These are phyloP conservation scores for Castor canadensis DNA, from an alignment of 2,113 vertebrate species.

Conservation along the genomic window DNA sequence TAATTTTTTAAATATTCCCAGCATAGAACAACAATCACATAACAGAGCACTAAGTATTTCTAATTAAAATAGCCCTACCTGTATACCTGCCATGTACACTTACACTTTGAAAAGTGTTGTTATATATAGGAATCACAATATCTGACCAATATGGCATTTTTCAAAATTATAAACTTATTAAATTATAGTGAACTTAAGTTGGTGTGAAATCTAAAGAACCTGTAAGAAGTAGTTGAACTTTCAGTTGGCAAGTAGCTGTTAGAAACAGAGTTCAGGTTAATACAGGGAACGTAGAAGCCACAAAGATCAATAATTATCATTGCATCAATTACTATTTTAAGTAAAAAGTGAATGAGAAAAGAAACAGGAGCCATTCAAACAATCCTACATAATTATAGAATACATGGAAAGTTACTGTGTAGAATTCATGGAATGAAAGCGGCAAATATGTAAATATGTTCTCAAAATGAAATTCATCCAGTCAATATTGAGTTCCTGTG, in stretches of 20 bases:
- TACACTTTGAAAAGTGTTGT: neutral
- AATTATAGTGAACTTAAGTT: neutral
- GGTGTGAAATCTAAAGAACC: neutral
- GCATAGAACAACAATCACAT: neutral
- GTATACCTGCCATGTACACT: neutral
- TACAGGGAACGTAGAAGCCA: neutral
- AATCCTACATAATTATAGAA: neutral
- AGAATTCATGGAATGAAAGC: accelerated
- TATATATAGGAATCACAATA: neutral
- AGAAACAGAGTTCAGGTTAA: constrained; percentile 19
- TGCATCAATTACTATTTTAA: neutral
- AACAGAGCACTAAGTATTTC: neutral
- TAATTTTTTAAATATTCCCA: neutral
- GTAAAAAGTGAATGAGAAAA: neutral
- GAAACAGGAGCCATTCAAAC: neutral
- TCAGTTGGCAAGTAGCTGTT: neutral
- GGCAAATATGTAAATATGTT: neutral
- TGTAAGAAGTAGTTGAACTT: constrained; percentile 26
- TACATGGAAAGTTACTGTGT: neutral
- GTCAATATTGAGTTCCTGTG: neutral
- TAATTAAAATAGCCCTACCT: neutral
- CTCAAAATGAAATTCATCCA: neutral
- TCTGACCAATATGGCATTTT: neutral
- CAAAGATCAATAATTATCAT: neutral
- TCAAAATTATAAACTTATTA: neutral